These are phyloP conservation scores for Sminthopsis crassicaudata DNA, from an alignment of 2,113 vertebrate species.

Conservation along the genomic window DNA sequence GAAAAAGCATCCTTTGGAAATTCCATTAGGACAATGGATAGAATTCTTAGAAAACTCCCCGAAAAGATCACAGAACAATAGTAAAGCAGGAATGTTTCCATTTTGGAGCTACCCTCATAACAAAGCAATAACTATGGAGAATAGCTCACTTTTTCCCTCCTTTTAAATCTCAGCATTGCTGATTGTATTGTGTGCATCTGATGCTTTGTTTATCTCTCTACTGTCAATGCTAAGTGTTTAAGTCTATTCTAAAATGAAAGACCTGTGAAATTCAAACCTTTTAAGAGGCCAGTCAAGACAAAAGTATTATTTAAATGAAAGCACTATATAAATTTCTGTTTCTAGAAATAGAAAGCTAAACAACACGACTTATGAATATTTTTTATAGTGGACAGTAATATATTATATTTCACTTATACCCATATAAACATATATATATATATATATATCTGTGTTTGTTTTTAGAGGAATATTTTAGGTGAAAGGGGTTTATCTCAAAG, in stretches of 20 bases:
- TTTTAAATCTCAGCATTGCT: not conserved
- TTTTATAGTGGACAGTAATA: not conserved
- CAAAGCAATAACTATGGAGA: slow-evolving; percentile 50
- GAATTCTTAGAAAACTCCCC: slow-evolving; percentile 35
- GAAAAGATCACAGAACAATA: slow-evolving; percentile 54
- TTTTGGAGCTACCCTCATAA: slow-evolving; percentile 48
- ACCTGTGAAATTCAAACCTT: not conserved
- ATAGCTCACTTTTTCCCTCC: not conserved
- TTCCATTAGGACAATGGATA: slow-evolving; percentile 49
- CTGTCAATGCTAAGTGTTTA: not conserved
- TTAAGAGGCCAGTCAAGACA: not conserved
- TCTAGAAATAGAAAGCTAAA: not conserved
- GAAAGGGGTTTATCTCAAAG: not conserved
- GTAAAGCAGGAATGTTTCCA: slow-evolving; percentile 53
- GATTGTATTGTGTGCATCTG: not conserved
- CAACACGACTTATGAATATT: not conserved
- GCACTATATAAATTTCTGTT: not conserved
- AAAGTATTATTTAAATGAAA: not conserved
- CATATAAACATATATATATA: not conserved
- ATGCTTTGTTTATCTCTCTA: not conserved
- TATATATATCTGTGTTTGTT: not conserved
- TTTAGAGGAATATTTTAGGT: not conserved
- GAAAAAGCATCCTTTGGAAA: slow-evolving; percentile 60
- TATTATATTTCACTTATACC: not conserved
- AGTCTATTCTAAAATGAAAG: not conserved